A percentile compares a stretch with the other conserved stretches of the same genome.
Conservation (phyloP, 1,140 invertebrate genomes). For the Asbolus verrucosus region DNA sequence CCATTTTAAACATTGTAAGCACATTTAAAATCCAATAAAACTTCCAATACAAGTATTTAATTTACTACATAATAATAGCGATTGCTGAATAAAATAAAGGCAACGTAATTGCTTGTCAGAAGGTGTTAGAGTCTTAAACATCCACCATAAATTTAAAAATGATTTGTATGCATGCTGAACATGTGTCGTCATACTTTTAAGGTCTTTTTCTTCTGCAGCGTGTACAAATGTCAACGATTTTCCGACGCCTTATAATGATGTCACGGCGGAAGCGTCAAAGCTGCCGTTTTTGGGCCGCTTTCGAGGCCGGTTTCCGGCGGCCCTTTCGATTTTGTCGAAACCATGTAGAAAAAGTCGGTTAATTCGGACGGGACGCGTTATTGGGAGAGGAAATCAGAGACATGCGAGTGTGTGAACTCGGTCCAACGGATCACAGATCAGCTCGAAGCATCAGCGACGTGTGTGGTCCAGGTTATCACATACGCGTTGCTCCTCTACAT, state of each 20-base stretch:
- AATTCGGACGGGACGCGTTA: constrained; percentile 15
- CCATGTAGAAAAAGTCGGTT: constrained; percentile 17
- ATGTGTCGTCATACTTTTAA: neutral
- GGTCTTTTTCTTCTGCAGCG: neutral
- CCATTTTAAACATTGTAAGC: constrained; percentile 6
- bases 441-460: constrained; percentile 57
- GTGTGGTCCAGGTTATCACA: constrained; percentile 57
- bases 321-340: too few species aligned
- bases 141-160: constrained; percentile 10
- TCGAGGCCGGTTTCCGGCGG: constrained; percentile 6
- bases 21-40: constrained; percentile 14
- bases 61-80: neutral
- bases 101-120: constrained; percentile 4
- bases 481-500: constrained; percentile 46
- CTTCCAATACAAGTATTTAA: constrained; percentile 22
- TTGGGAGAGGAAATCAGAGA: constrained; percentile 31
- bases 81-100: constrained; percentile 10
- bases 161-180: neutral
- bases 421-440: constrained; percentile 54
- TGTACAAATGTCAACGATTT: neutral
- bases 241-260: neutral
- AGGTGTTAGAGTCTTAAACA: constrained; percentile 3
- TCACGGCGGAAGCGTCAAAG: too few species aligned
- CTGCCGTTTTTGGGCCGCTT: neutral
- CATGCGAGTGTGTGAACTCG: constrained; percentile 51